phyloP scores from a whole-genome alignment of 2,113 vertebrate species.

The Puntigrus tetrazona region DNA sequence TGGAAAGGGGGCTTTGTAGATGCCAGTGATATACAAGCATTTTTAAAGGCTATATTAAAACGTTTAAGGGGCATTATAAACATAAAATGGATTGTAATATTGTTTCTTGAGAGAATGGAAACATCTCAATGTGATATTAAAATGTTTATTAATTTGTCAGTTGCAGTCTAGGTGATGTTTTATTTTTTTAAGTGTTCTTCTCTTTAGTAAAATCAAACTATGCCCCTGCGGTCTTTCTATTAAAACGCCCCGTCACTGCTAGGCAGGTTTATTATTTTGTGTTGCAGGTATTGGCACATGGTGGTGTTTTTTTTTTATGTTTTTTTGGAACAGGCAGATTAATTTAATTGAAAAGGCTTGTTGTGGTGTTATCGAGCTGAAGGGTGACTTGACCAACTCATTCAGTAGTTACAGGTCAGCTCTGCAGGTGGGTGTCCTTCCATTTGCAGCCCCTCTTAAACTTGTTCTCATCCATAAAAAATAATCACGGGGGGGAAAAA shows the following conservation, averaged over 20 bases:
- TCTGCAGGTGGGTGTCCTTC: conserved; percentile 59
- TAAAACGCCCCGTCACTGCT: not conserved
- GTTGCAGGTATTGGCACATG: conserved; percentile 45
- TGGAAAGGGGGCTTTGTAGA: not conserved
- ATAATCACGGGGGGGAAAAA: conserved; percentile 43
- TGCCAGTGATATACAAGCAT: not conserved
- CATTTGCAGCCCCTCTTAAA: conserved; percentile 58
- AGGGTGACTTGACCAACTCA: conserved; percentile 56
- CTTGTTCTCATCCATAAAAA: conserved; percentile 51
- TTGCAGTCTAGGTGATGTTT: not conserved
- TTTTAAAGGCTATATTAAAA: not conserved
- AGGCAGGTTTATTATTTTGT: conserved; percentile 9
- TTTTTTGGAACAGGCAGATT: conserved; percentile 43
- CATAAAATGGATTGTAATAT: not conserved
- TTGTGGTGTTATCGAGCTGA: conserved; percentile 53
- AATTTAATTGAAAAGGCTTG: conserved; percentile 56
- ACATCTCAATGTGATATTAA: not conserved
- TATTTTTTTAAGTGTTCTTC: not conserved
- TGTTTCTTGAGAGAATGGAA: not conserved
- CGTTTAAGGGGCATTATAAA: not conserved
- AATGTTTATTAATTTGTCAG: not conserved
- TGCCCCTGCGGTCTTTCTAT: not conserved
- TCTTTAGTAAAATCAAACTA: not conserved
- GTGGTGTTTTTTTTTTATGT: not conserved
- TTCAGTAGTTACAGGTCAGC: conserved; percentile 51